Percentiles rank a stretch among this genome's conserved stretches.
These are phyloP conservation scores for Lutjanus campechanus DNA, from an alignment of 2,797 vertebrate species.

Conservation along the genomic window DNA sequence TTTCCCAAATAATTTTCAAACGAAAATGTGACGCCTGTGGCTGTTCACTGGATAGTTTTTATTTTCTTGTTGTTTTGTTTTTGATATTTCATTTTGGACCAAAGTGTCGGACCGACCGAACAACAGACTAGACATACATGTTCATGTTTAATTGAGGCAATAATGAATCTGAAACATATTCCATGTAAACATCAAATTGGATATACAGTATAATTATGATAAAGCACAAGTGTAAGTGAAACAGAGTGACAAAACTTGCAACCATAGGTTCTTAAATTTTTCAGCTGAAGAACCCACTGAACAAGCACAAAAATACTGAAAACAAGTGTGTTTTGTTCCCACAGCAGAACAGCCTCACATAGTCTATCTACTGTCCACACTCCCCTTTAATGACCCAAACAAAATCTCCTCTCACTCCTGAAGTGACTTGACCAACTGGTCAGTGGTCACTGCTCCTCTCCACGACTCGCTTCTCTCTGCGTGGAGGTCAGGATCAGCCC, in stretches of 20 bases:
- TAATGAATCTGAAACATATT: background rate
- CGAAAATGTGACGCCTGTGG: too few relatives aligned
- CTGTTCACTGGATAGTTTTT: too few relatives aligned
- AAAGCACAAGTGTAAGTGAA: background rate
- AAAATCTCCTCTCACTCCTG: slow-evolving; percentile 41
- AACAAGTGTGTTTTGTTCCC: slow-evolving; percentile 30
- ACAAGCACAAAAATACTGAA: slow-evolving; percentile 28
- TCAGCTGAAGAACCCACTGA: slow-evolving; percentile 6
- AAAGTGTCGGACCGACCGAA: too few relatives aligned
- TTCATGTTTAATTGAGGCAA: background rate
- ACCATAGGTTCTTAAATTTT: background rate
- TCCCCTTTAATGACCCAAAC: slow-evolving; percentile 43
- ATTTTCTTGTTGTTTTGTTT: background rate
- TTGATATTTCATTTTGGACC: background rate
- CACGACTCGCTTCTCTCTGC: slow-evolving; percentile 18
- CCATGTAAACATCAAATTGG: background rate
- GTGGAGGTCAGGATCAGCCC: slow-evolving; percentile 69
- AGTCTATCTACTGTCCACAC: slow-evolving; percentile 29
- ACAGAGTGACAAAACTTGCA: background rate
- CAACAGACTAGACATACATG: background rate
- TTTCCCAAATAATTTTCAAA: too few relatives aligned
- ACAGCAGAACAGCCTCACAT: slow-evolving; percentile 13
- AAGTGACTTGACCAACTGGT: slow-evolving; percentile 78
- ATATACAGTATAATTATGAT: background rate
- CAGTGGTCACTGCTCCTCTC: slow-evolving; percentile 13